Evolutionary conservation across 2,113 vertebrate genomes (phyloP).

Genomic region (Periophthalmus modestus): DNA sequence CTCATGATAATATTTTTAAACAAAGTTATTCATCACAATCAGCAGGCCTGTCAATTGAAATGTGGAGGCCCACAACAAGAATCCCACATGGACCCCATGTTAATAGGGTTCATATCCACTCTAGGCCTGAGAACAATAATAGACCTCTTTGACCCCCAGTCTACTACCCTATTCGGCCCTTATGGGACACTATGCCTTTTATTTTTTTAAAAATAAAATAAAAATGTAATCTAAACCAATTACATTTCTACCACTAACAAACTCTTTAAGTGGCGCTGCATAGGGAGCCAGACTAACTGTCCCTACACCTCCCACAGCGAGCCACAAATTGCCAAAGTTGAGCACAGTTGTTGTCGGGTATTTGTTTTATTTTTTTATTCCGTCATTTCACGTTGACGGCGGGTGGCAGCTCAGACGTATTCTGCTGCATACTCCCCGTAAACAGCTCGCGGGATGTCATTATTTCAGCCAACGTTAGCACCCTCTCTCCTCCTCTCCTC

Average conservation of each 20-base stretch:
- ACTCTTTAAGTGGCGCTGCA: not conserved
- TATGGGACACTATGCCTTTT: too few relatives aligned
- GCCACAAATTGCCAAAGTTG: constrained; percentile 16
- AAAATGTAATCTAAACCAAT: not conserved
- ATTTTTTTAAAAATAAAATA: not conserved
- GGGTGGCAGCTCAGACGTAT: constrained; percentile 25
- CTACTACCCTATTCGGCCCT: too few relatives aligned
- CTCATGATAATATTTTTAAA: too few relatives aligned
- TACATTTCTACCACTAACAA: not conserved
- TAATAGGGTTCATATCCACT: too few relatives aligned
- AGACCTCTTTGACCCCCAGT: too few relatives aligned
- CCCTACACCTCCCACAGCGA: not conserved
- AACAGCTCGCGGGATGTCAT: constrained; percentile 54
- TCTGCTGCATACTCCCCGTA: constrained; percentile 39
- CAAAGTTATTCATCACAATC: too few relatives aligned
- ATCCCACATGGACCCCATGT: too few relatives aligned
- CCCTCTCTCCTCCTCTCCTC: constrained; percentile 20
- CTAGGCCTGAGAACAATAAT: too few relatives aligned
- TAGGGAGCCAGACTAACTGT: constrained; percentile 7
- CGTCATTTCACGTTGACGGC: constrained; percentile 16
- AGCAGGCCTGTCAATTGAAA: too few relatives aligned
- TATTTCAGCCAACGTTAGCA: constrained; percentile 48
- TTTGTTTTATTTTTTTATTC: constrained; percentile 34
- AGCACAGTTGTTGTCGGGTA: constrained; percentile 18
- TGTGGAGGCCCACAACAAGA: too few relatives aligned